Evolutionary conservation across 2,113 vertebrate genomes (phyloP), one percentile per base, ranked within the genome.

Genomic region (Balaenoptera acutorostrata): DNA sequence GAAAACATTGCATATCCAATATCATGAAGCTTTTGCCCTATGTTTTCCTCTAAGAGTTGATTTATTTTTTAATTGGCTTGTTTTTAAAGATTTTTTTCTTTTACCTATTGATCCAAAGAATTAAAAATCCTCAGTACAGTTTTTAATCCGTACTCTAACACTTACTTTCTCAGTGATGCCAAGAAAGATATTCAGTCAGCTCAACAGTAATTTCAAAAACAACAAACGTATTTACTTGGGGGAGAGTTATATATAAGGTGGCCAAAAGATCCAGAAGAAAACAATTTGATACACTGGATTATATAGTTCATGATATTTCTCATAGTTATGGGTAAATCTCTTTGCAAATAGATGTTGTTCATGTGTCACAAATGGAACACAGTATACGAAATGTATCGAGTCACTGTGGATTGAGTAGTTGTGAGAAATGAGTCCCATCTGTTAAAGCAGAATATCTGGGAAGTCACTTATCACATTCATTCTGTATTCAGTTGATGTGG

Each of bases 391-490:
- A 64, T 77, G 39, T 90, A 36, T 81, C 1, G 39, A 97, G 83
- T 75, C 29, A 27, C 55, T 89, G 46, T 31, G 14, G 59, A 69
- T 39, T 84, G n/a, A 92, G n/a, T 13, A 41, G 14, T 29, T 86
- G 20, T 46, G 39, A 88, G 41, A 96, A 96, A 95, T 71, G 64
- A 90, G 75, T 46, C 14, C 75, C 90, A 81, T 92, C 39, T 96
- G 74, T 52, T 78, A 20, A 66, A 52, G 66, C 27, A 84, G 69
- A 68, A 55, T 74, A 74, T 89, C 78, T 81, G 29, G 77, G 95
- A 92, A 93, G 57, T 66, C 74, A 93, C 95, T 80, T 88, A 88
- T 92, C 46, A 96, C 33, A 11, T 64, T 52, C 39, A 90, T 92
- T 92, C 81, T 92, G 88, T 69, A 91, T 93, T 81, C 83, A 25